phyloP scores from a whole-genome alignment of 2,797 vertebrate species.

The Vespertilio murinus region DNA sequence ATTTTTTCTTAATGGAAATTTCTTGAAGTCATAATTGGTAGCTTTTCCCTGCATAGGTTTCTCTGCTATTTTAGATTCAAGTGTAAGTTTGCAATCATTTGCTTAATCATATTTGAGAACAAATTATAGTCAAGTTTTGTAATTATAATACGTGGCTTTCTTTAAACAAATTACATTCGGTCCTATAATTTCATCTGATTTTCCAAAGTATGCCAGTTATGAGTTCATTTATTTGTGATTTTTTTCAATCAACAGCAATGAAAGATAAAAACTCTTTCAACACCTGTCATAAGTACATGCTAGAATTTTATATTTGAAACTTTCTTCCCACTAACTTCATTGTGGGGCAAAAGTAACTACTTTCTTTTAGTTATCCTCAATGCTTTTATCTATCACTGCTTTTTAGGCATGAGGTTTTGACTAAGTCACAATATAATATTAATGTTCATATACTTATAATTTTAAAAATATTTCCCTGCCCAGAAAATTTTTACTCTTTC shows the following conservation, averaged over 20 bases:
- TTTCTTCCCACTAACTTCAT: neutral
- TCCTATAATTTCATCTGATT: conserved; percentile 40
- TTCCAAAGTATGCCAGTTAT: neutral
- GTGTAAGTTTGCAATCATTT: neutral
- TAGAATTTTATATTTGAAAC: conserved; percentile 28
- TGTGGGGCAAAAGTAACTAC: neutral
- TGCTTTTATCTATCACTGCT: conserved; percentile 26
- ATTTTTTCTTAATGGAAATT: neutral
- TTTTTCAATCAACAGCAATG: conserved; percentile 12
- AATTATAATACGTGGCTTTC: neutral
- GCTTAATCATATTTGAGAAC: neutral
- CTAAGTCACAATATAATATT: neutral
- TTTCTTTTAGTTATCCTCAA: neutral
- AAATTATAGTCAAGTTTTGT: neutral
- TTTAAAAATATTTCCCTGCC: neutral
- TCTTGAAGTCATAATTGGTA: neutral
- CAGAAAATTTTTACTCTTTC: conserved; percentile 24
- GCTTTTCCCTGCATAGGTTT: conserved; percentile 15
- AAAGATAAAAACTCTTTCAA: neutral
- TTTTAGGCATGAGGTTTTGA: neutral
- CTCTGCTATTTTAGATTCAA: neutral
- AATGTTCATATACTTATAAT: conserved; percentile 5
- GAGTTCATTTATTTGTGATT: neutral
- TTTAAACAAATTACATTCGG: neutral
- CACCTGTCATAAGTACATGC: neutral